Base-by-base conservation (phyloP, 1,140 invertebrate species). In the Psix sp. region DNA sequence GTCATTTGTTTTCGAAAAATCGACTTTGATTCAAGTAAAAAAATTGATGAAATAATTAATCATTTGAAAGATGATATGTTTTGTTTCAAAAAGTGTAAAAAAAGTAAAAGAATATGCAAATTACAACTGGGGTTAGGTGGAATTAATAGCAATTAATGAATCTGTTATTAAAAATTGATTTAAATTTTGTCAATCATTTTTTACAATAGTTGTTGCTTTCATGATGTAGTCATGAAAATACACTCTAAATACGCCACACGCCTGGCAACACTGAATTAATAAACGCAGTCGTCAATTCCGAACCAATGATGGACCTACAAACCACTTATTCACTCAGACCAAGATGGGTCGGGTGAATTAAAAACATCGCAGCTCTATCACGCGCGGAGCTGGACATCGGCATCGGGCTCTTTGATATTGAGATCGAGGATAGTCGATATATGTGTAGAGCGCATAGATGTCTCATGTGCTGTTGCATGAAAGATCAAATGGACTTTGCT, bases 341-440 rank as follows among this genome's bases (percentile, higher is more conserved):
- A 59, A 29, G 60, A 65, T 68, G 59, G 48, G 54, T 42, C 48
- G 57, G 68, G 48, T 65, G 60, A 71, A 76, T 76, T 76, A 76
- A 76, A 76, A 76, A 71, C 67, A 67, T 62, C 45, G 62, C 43
- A 54, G 57, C 74, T 76, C 54, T 56, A 63, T 66, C 49, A 73
- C 74, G 56, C 54, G 54, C 60, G 45, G 62, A 63, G 49, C 59
- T 67, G 60, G 60, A 71, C 74, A 76, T 67, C 62, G 74, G 56
- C 62, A 52, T 72, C 74, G 74, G 74, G 60, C 51, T 62, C 74
- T 76, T 76, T 76, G 73, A 76, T 71, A 76, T 76, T 76, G 60
- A 76, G 73, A 76, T 76, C 60, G 66, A 42, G 54, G 45, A 68
- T 70, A 42, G 65, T 45, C 65, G 57, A 46, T 52, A 52, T 72